These are phyloP conservation scores for Antennarius striatus DNA, from an alignment of 2,113 vertebrate species.

Conservation along the genomic window DNA sequence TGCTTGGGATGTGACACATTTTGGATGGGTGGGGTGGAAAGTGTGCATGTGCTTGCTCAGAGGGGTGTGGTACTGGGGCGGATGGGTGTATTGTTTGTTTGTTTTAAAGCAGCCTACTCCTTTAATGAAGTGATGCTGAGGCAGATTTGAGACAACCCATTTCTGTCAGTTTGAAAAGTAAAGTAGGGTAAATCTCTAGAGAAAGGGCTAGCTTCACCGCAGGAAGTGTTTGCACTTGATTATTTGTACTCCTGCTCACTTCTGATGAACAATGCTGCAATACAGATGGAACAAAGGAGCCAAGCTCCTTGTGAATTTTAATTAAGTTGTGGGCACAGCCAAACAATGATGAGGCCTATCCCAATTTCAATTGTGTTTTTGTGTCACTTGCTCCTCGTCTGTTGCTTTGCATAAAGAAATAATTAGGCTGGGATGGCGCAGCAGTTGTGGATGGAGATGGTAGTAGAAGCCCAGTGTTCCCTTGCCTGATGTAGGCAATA, in stretches of 20 bases:
- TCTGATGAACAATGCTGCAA: constrained; percentile 74
- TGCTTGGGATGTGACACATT: constrained; percentile 77
- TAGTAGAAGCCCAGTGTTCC: constrained; percentile 49
- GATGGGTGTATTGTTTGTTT: constrained; percentile 73
- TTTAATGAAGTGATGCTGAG: constrained; percentile 76
- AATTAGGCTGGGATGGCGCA: constrained; percentile 64
- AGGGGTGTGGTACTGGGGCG: constrained; percentile 16
- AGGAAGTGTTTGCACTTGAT: constrained; percentile 75
- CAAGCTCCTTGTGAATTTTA: constrained; percentile 73
- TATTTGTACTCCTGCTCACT: constrained; percentile 76
- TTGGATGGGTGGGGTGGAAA: constrained; percentile 65
- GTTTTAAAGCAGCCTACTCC: constrained; percentile 75
- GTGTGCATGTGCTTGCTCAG: constrained; percentile 49
- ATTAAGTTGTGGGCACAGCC: constrained; percentile 75
- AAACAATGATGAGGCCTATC: constrained; percentile 76
- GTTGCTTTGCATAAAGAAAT: constrained; percentile 70
- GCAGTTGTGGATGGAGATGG: constrained; percentile 36
- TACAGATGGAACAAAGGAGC: constrained; percentile 76
- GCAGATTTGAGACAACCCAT: constrained; percentile 81
- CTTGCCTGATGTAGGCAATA: constrained; percentile 41
- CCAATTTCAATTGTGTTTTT: constrained; percentile 68
- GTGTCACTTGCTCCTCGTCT: constrained; percentile 62
- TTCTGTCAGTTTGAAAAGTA: constrained; percentile 83
- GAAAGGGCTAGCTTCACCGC: constrained; percentile 70
- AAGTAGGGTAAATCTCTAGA: constrained; percentile 81